These are phyloP conservation scores for Hecatera dysodea DNA, from an alignment of 2,888 invertebrate species.

Conservation along the genomic window DNA sequence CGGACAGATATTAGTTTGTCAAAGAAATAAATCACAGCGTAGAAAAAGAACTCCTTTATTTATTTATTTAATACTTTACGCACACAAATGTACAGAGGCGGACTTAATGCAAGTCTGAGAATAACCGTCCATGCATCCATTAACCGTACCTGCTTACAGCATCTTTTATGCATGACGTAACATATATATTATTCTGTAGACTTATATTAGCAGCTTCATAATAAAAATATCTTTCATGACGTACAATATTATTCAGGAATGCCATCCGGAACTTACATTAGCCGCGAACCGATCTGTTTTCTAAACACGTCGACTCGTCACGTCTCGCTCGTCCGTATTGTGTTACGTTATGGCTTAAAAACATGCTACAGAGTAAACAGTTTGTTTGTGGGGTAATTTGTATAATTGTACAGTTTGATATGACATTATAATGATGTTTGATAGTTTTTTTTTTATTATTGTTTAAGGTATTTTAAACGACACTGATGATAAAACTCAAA, in stretches of 20 bases:
- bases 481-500: too few relatives aligned
- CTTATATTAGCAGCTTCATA: background rate
- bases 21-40: too few relatives aligned
- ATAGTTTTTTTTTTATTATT: background rate
- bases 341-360: slow-evolving; percentile 33
- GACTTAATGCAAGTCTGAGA: too few relatives aligned
- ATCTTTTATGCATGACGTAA: too few relatives aligned
- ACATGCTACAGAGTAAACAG: slow-evolving; percentile 11
- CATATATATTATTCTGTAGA: background rate
- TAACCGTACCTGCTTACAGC: too few relatives aligned
- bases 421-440: background rate
- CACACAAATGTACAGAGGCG: too few relatives aligned
- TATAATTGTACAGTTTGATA: slow-evolving; percentile 12
- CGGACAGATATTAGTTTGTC: too few relatives aligned
- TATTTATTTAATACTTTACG: too few relatives aligned
- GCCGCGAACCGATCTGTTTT: slow-evolving; percentile 44
- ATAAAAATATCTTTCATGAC: slow-evolving; percentile 8
- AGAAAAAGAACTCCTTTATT: too few relatives aligned
- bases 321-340: slow-evolving; percentile 41
- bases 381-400: background rate
- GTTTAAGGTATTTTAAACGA: too few relatives aligned
- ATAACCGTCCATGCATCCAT: too few relatives aligned
- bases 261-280: slow-evolving; percentile 53
- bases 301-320: slow-evolving; percentile 46
- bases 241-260: slow-evolving; percentile 21